Evolutionary conservation across 2,888 invertebrate genomes (phyloP).

Genomic region (Mycalesis mineus): DNA sequence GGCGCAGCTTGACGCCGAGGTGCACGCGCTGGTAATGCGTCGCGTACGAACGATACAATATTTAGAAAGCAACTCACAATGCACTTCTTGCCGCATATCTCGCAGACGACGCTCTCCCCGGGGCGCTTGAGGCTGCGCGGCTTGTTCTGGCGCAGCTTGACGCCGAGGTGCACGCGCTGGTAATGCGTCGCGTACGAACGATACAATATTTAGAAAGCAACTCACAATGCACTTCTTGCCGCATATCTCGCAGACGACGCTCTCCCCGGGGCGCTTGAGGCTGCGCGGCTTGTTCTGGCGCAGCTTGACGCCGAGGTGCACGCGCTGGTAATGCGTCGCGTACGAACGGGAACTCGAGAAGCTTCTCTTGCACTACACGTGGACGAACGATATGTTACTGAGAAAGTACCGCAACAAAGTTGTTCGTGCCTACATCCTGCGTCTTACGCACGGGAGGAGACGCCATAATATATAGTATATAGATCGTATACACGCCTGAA

Average conservation of each 20-base stretch:
- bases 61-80: constrained; percentile 41
- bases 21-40: constrained; percentile 48
- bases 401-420: no score
- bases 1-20: constrained; percentile 33
- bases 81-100: constrained; percentile 58
- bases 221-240: constrained; percentile 58
- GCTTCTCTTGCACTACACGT: constrained; percentile 46
- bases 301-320: constrained; percentile 41
- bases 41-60: no score
- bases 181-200: constrained; percentile 49
- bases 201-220: constrained; percentile 20
- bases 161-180: constrained; percentile 46
- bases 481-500: no score
- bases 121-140: constrained; percentile 13
- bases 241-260: constrained; percentile 55
- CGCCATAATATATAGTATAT: no score
- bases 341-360: constrained; percentile 47
- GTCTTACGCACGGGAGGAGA: no score
- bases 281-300: constrained; percentile 16
- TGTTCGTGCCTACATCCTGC: no score
- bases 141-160: constrained; percentile 26
- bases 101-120: constrained; percentile 44
- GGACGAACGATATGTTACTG: no score
- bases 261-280: constrained; percentile 22
- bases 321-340: constrained; percentile 45